A percentile compares a stretch with the other conserved stretches of the same genome.
These are phyloP conservation scores for Desmodus rotundus DNA, from an alignment of 2,113 vertebrate species.

Conservation along the genomic window DNA sequence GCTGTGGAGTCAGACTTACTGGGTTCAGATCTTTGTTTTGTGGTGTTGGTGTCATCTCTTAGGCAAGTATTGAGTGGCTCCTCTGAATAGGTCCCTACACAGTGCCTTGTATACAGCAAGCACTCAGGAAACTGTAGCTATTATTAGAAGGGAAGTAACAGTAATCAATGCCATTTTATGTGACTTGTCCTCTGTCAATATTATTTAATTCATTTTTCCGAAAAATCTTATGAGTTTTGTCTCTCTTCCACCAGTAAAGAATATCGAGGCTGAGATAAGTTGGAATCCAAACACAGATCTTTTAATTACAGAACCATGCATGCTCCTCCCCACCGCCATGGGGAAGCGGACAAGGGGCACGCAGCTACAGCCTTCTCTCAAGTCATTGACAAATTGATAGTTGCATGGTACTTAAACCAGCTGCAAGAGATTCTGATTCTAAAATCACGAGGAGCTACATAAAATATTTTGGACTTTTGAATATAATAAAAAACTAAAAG, in stretches of 20 bases:
- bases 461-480: not conserved
- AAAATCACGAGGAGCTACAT: not conserved
- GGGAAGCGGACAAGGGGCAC: not conserved
- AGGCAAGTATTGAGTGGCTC: not conserved
- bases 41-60: not conserved
- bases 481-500: not conserved
- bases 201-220: not conserved
- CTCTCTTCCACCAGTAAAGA: not conserved
- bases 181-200: not conserved
- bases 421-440: not conserved
- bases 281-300: not conserved
- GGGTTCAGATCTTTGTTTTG: not conserved
- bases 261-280: not conserved
- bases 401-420: not conserved
- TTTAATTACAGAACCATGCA: not conserved
- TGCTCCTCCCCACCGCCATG: not conserved
- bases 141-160: not conserved
- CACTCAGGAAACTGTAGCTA: not conserved
- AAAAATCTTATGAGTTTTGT: not conserved
- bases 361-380: not conserved
- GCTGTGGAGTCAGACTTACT: not conserved
- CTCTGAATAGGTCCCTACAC: not conserved
- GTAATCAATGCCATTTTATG: not conserved
- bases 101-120: not conserved
- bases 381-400: not conserved